Evolutionary conservation across 2,797 vertebrate species (phyloP), one percentile per base, ranked within the genome.

Genomic region (Mormyrops boulengeri): DNA sequence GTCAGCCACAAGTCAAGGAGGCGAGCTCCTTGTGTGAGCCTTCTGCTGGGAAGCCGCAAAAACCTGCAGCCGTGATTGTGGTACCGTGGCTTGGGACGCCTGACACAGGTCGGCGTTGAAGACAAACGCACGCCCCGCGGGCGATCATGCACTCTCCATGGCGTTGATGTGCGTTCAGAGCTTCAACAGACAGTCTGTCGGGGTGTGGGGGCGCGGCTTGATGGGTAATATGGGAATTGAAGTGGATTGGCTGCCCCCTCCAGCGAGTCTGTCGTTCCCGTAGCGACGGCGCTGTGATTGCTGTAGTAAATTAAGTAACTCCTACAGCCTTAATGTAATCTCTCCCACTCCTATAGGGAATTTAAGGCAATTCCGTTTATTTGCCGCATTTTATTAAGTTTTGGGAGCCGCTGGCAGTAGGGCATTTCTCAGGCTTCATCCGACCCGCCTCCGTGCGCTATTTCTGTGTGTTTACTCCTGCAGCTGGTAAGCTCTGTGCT

Each of bases 351-450:
- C 85, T 87, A 41, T 87, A 52, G 85, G 85, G 85, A 87, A 55
- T 87, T 50, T 87, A 38, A 57, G 85, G 47, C 50, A 55, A 41
- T 87, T 87, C 50, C 30, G 85, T 57, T 87, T 87, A 87, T 87
- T 87, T 87, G 50, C 85, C 53, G 52, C 30, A 87, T 87, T 87
- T 87, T 87, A 87, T 87, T 57, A 87, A 87, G 50, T 87, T 87
- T 60, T 41, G 26, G 34, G 30, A 38, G 85, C 85, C 49, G 34
- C 30, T 26, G 50, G 53, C 34, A 8, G 26, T 87, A 38, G 30
- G 52, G 50, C 85, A 57, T 87, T 17, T 57, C 50, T 34, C 85
- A 30, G 50, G 50, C 50, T 86, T 86, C 50, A 38, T 30, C 50
- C 47, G 22, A 30, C 34, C 50, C n/a, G 30, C 50, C 34, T 38